A percentile compares a stretch with the other conserved stretches of the same genome.
These are phyloP conservation scores for Rhodeus uyekii DNA, from an alignment of 2,797 vertebrate genomes.

Conservation along the genomic window DNA sequence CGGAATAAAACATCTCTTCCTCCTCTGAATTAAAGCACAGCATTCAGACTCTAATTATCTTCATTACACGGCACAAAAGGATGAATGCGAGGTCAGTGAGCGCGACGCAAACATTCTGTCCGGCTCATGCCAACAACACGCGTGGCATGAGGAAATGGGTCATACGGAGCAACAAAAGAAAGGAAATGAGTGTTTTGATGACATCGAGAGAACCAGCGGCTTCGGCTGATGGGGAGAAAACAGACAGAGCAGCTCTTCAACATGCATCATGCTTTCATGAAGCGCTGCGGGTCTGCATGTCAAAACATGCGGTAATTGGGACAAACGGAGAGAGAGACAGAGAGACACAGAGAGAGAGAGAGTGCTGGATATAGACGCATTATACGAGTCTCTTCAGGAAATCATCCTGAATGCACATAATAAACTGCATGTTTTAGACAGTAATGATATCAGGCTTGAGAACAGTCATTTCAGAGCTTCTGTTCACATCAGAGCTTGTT, in stretches of 20 bases:
- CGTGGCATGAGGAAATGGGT: neutral
- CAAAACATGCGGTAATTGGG: slow-evolving; percentile 7
- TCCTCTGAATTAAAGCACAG: neutral
- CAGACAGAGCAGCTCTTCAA: too few species aligned
- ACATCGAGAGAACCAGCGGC: neutral
- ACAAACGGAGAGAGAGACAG: neutral
- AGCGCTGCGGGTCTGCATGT: neutral
- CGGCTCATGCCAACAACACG: neutral
- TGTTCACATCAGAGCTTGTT: too few species aligned
- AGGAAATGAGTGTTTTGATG: neutral
- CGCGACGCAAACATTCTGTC: neutral
- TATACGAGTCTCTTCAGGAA: neutral
- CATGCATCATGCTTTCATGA: neutral
- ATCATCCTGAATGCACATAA: neutral
- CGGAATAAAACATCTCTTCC: neutral
- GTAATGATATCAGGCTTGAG: neutral
- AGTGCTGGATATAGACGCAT: neutral
- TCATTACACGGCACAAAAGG: neutral
- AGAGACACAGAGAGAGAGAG: neutral
- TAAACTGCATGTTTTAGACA: neutral
- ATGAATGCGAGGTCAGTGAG: neutral
- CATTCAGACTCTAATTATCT: neutral
- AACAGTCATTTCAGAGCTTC: too few species aligned
- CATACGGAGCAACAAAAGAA: neutral
- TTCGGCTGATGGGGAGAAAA: neutral